Evolutionary conservation across 2,888 invertebrate species (phyloP).

Genomic region (Mesopsocus fuscifrons): DNA sequence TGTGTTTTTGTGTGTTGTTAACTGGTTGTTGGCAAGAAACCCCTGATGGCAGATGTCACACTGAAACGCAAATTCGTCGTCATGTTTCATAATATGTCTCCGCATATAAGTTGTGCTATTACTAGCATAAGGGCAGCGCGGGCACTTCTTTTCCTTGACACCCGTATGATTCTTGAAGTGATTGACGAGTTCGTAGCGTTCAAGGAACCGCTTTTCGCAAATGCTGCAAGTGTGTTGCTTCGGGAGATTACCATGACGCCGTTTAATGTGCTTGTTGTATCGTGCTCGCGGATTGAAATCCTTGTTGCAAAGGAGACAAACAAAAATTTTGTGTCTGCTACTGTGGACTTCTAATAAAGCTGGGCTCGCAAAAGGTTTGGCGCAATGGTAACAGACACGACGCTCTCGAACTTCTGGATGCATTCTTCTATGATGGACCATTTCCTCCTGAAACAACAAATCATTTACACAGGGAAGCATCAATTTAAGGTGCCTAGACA

Average conservation of each 20-base stretch:
- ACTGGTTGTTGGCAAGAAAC: conserved; percentile 7
- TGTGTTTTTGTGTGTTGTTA: neutral
- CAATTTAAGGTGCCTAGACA: too few relatives aligned
- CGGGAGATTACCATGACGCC: conserved; percentile 2
- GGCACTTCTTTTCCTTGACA: conserved; percentile 5
- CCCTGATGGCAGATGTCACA: conserved; percentile 2
- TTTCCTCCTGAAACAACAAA: too few relatives aligned
- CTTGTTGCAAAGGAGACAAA: conserved; percentile 1
- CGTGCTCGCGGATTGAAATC: conserved; percentile 2
- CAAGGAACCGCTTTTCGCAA: conserved; percentile 1
- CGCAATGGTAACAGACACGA: neutral
- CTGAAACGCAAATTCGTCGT: conserved; percentile 5
- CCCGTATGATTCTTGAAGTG: conserved; percentile 5
- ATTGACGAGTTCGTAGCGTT: conserved; percentile 1
- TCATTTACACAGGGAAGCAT: too few relatives aligned
- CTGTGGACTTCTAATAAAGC: conserved; percentile 5
- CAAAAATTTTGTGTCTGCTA: conserved; percentile 1
- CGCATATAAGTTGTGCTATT: conserved; percentile 6
- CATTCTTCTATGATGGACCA: conserved; percentile 2
- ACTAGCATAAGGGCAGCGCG: neutral
- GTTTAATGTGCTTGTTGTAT: conserved; percentile 6
- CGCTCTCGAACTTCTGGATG: conserved; percentile 5
- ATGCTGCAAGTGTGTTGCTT: conserved; percentile 1
- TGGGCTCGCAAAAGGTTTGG: conserved; percentile 1
- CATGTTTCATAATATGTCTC: conserved; percentile 4